phyloP scores from a whole-genome alignment of 2,888 invertebrate species.

The Xylota segnis region DNA sequence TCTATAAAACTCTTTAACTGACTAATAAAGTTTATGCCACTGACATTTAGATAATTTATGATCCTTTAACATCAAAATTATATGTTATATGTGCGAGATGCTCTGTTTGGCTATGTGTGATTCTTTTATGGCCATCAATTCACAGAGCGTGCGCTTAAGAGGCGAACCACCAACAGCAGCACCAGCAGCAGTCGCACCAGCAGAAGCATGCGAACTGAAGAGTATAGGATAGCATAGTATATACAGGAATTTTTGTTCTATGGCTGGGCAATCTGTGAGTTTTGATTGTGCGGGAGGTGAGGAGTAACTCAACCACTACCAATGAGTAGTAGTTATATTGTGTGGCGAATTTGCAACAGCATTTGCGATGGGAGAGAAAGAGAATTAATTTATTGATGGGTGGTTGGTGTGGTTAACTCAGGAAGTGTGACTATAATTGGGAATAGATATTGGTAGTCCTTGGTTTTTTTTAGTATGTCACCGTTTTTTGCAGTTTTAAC shows the following conservation, averaged over 20 bases:
- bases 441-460: neutral
- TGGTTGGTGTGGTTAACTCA: slow-evolving; percentile 25
- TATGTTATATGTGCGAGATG: slow-evolving; percentile 79
- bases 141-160: slow-evolving; percentile 77
- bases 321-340: slow-evolving; percentile 42
- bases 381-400: slow-evolving; percentile 41
- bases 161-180: slow-evolving; percentile 31
- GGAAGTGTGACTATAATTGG: slow-evolving; percentile 46
- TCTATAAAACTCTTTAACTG: slow-evolving; percentile 79
- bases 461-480: neutral
- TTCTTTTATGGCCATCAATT: slow-evolving; percentile 79
- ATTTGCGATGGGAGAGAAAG: slow-evolving; percentile 7
- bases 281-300: slow-evolving; percentile 41
- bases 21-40: slow-evolving; percentile 79
- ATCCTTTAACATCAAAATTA: slow-evolving; percentile 84
- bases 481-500: neutral
- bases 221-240: slow-evolving; percentile 5
- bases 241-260: slow-evolving; percentile 31
- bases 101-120: slow-evolving; percentile 54
- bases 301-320: slow-evolving; percentile 14
- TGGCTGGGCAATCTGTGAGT: slow-evolving; percentile 30
- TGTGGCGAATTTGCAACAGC: slow-evolving; percentile 45
- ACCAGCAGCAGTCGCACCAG: slow-evolving; percentile 30
- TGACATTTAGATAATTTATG: slow-evolving; percentile 84
- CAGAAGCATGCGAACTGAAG: slow-evolving; percentile 33